Base-by-base conservation (phyloP, 2,113 vertebrate genomes). In the Poeciliopsis occidentalis region DNA sequence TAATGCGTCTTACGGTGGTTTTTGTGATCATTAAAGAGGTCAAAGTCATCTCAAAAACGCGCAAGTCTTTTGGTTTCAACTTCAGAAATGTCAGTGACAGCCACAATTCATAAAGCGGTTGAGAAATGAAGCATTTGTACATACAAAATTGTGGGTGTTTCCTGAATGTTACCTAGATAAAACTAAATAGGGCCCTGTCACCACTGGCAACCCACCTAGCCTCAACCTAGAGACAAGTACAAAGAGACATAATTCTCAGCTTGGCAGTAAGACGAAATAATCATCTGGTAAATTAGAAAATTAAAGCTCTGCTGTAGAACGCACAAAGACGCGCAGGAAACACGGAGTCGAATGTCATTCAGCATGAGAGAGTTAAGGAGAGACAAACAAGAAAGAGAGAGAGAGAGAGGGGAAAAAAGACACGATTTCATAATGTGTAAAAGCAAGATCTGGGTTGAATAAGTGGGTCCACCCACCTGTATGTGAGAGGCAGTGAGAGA, bases 381-480 rank as follows among this genome's bases (percentile, higher is more conserved):
- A 85, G 69, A 71, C 73, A 84, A 72, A 79, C 71, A 83, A 82
- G 72, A 83, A 77, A 87, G 64, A 47, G 44, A 62, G 34, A 3
- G 17, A 34, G 60, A 62, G 41, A 4, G 31, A 4, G 24, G 30
- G 26, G 80, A 75, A 82, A 75, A 86, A 29, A 88, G 44, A 78
- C 75, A 69, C 69, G 83, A 92, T 95, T 94, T 94, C 90, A 90
- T 93, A 92, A 93, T 88, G 91, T 93, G 87, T 91, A 89, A 92
- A 88, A 92, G 88, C 89, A 92, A 93, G 92, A 92, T 93, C 88
- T 89, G 88, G 90, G 88, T 91, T 93, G 88, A 91, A 92, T 93
- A 95, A 95, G 92, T 94, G 94, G 93, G 93, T 94, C 94, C 94
- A 94, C 94, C 94, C 93, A 95, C 94, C 93, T 89, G 91, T 86